Percentiles rank a stretch among this genome's conserved stretches.
These are phyloP conservation scores for Hirundo rustica DNA, from an alignment of 2,797 vertebrate genomes.

Conservation along the genomic window DNA sequence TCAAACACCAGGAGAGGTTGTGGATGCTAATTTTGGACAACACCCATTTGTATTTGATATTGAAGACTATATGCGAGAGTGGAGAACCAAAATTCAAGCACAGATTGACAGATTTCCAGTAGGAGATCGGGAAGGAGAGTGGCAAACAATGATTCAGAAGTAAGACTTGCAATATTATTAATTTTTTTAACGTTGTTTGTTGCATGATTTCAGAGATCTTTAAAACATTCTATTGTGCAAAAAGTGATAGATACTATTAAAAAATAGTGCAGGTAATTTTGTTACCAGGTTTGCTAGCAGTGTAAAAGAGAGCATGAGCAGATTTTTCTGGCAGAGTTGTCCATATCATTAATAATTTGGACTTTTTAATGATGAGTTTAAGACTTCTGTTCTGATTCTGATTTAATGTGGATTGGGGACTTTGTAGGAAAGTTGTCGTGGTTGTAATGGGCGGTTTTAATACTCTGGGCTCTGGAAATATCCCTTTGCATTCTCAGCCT, in stretches of 20 bases:
- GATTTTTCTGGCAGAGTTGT: background rate
- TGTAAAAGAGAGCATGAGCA: background rate
- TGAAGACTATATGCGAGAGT: constrained; percentile 85
- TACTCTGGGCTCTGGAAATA: background rate
- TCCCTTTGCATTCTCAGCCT: background rate
- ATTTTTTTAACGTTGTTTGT: background rate
- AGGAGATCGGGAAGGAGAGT: constrained; percentile 82
- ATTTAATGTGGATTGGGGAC: background rate
- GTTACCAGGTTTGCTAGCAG: background rate
- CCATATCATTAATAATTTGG: background rate
- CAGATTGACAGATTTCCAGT: constrained; percentile 83
- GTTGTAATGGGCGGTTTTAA: background rate
- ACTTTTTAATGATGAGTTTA: background rate
- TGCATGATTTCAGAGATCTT: background rate
- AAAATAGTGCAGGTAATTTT: background rate
- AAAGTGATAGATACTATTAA: background rate
- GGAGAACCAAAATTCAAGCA: constrained; percentile 84
- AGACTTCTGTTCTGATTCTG: background rate
- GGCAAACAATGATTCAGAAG: constrained; percentile 86
- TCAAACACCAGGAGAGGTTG: constrained; percentile 85
- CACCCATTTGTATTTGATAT: constrained; percentile 86
- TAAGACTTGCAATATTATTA: constrained; percentile 57
- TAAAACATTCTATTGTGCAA: background rate
- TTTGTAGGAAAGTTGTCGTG: background rate
- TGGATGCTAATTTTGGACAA: constrained; percentile 85